Evolutionary conservation across 2,797 vertebrate genomes (phyloP).

Genomic region (Macropus fuliginosus): DNA sequence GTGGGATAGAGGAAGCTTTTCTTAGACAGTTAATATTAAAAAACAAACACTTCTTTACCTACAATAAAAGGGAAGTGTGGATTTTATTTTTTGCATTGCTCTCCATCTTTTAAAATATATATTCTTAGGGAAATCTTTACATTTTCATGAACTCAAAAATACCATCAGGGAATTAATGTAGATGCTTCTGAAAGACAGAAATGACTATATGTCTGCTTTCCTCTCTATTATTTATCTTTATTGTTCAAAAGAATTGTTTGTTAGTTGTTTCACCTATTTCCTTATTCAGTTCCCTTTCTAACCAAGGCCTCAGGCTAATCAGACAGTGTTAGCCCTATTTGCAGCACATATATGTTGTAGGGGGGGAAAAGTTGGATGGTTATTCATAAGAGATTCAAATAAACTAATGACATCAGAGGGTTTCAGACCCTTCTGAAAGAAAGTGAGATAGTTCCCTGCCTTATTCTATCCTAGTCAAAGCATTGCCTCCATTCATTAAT

Average conservation of each 20-base stretch:
- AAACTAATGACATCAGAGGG: not conserved
- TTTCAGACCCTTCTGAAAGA: not conserved
- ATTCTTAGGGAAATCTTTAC: not conserved
- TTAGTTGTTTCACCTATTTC: not conserved
- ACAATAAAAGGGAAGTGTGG: not conserved
- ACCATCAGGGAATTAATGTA: not conserved
- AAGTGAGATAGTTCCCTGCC: not conserved
- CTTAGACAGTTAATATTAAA: not conserved
- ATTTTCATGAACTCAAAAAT: not conserved
- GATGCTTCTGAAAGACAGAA: not conserved
- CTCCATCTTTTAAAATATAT: not conserved
- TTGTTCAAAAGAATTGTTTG: not conserved
- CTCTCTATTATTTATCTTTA: not conserved
- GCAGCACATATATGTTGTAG: not conserved
- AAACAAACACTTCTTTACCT: not conserved
- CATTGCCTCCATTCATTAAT: not conserved
- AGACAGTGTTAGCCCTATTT: not conserved
- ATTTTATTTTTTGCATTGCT: not conserved
- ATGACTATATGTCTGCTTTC: not conserved
- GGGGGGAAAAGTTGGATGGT: not conserved
- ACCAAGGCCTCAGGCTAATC: not conserved
- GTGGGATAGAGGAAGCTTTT: not conserved
- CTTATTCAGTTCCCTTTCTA: constrained; percentile 21
- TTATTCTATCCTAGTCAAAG: not conserved
- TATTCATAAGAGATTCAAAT: not conserved